Evolutionary conservation across 2,113 vertebrate species (phyloP).

Genomic region (Mellivora capensis): DNA sequence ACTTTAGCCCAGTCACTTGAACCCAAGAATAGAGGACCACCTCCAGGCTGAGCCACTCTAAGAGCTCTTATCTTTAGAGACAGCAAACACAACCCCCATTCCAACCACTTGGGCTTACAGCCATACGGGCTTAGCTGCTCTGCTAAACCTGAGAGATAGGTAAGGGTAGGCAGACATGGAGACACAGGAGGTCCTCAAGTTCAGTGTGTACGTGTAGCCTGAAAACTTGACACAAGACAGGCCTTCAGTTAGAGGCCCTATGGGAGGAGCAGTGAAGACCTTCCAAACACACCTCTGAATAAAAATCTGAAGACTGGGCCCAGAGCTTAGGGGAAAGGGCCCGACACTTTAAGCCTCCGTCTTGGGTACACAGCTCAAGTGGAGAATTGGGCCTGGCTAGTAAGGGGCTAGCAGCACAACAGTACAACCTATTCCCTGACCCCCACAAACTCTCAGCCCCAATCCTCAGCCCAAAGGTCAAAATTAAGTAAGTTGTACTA

Average conservation of each 20-base stretch:
- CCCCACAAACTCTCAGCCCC: not conserved
- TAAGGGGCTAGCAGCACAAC: not conserved
- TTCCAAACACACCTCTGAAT: not conserved
- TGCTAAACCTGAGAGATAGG: not conserved
- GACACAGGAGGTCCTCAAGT: not conserved
- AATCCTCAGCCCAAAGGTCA: not conserved
- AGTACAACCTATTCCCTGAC: not conserved
- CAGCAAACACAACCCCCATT: not conserved
- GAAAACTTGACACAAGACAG: not conserved
- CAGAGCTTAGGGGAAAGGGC: not conserved
- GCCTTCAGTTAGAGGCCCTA: not conserved
- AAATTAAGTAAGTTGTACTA: not conserved
- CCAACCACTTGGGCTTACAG: not conserved
- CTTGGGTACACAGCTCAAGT: not conserved
- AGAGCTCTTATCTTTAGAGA: not conserved
- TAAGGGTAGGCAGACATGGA: not conserved
- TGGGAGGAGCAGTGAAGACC: not conserved
- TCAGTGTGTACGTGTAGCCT: not conserved
- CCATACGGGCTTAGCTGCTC: not conserved
- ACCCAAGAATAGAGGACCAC: not conserved
- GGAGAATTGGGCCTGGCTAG: not conserved
- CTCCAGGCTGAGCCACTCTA: not conserved
- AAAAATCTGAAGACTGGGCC: conserved; percentile 6
- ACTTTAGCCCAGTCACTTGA: not conserved
- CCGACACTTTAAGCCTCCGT: not conserved